Base-by-base conservation (phyloP, 2,888 invertebrate genomes). In the Eristalinus sepulchralis region DNA sequence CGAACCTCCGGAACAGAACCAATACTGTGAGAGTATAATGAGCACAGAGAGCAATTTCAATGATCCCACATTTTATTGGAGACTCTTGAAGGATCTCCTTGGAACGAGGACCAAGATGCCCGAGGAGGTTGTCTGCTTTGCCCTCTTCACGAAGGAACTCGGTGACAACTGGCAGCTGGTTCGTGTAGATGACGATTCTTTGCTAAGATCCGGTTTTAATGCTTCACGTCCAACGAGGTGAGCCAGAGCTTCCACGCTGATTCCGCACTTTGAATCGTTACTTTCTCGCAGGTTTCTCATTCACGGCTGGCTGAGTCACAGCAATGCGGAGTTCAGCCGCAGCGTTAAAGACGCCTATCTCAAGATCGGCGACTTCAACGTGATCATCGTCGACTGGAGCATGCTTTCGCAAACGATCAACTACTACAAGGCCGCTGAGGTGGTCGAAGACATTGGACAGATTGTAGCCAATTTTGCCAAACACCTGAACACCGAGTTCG, bases 281-380 rank as follows among this genome's bases (percentile, higher is more conserved):
- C 27, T 27, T 27, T 27, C 27, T 89, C 88, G 17, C 90, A 92
- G 92, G 90, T 90, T 92, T 64, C 90, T 92, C 77, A 91, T 92
- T 73, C 92, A 92, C 47, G 92, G 92, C 47, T 92, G 92, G 91
- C 91, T 91, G 91, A 91, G 92, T 90, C 91, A 91, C 84, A 90
- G 91, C n/a, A 91, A 90, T 57, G 91, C 91, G 1, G 90, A 90
- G 2, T 89, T 91, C 59, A 91, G 91, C 89, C 90, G 91, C 55
- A 90, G 89, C 64, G 90, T 92, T 17, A 92, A 91, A 83, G 90
- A 89, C 71, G 92, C 91, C 13, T 92, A 92, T 88, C 88, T 92
- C 10, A 90, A 90, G 63, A 77, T 91, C 70, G 90, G 89, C 17
- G 91, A 92, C 79, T 92, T 89, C 66, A 92, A 92, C 88, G 90